phyloP scores from a whole-genome alignment of 2,797 vertebrate genomes.

The Esox masquinongy region DNA sequence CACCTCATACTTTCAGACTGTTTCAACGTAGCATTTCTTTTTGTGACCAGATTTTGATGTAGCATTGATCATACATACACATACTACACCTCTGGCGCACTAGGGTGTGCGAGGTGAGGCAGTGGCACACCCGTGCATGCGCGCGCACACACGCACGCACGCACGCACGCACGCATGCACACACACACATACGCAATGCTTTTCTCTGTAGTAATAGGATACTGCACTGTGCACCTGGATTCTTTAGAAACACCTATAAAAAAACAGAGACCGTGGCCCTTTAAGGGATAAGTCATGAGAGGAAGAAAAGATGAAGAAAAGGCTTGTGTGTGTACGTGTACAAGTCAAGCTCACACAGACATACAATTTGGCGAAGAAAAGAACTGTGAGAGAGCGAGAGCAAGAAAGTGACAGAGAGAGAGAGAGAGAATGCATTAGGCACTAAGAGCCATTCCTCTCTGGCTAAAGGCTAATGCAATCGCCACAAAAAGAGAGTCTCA shows the following conservation, averaged over 20 bases:
- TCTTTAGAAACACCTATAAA: conserved; percentile 41
- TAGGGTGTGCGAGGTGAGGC: conserved; percentile 24
- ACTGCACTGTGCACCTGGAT: conserved; percentile 55
- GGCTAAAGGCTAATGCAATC: conserved; percentile 79
- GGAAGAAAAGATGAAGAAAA: conserved; percentile 54
- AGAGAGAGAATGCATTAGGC: conserved; percentile 71
- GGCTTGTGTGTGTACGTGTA: conserved; percentile 51
- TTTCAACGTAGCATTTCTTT: not conserved
- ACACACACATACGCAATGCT: conserved; percentile 56
- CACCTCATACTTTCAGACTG: not conserved
- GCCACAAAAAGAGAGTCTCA: conserved; percentile 77
- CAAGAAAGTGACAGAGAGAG: conserved; percentile 36
- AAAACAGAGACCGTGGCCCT: conserved; percentile 55
- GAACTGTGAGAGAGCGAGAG: conserved; percentile 37
- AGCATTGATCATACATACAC: not conserved
- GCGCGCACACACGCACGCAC: not conserved
- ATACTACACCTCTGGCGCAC: not conserved
- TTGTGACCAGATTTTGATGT: not conserved
- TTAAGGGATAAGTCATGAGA: conserved; percentile 67
- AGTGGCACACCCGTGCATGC: conserved; percentile 18
- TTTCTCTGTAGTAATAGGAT: conserved; percentile 55
- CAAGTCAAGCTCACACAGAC: conserved; percentile 63
- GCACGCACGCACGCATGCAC: conserved; percentile 2
- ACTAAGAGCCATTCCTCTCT: conserved; percentile 71
- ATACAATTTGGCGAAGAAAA: conserved; percentile 21